These are phyloP conservation scores for Dryococelus australis DNA, from an alignment of 2,888 invertebrate species.

Conservation along the genomic window DNA sequence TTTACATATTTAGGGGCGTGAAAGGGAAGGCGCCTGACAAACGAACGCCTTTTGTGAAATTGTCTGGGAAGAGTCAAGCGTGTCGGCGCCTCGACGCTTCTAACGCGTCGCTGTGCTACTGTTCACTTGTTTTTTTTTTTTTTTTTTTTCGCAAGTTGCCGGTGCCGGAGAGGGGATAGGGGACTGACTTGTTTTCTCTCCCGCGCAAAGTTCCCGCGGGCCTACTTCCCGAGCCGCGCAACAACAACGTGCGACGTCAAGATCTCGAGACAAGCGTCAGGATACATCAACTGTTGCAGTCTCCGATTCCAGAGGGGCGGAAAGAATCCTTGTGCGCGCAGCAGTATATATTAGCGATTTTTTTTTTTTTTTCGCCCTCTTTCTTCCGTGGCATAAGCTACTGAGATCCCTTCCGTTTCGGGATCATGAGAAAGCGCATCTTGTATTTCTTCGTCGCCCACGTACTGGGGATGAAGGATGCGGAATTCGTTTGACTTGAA, in stretches of 20 bases:
- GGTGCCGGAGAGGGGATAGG: neutral
- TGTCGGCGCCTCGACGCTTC: slow-evolving; percentile 4
- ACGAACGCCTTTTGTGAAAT: slow-evolving; percentile 30
- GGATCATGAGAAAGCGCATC: too few relatives aligned
- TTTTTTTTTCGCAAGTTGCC: neutral
- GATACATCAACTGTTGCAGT: too few relatives aligned
- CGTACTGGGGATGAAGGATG: too few relatives aligned
- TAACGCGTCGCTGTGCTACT: neutral
- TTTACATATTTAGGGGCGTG: neutral
- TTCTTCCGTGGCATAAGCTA: too few relatives aligned
- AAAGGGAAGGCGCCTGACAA: slow-evolving; percentile 5
- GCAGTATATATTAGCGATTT: too few relatives aligned
- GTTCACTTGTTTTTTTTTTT: slow-evolving; percentile 3
- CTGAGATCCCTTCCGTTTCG: too few relatives aligned
- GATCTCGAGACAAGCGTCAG: neutral
- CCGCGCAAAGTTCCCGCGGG: neutral
- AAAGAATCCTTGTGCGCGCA: too few relatives aligned
- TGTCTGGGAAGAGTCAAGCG: slow-evolving; percentile 29
- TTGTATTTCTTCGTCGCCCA: too few relatives aligned
- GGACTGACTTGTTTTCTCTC: neutral
- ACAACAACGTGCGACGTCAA: neutral
- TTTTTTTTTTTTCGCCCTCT: too few relatives aligned
- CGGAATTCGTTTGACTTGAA: too few relatives aligned
- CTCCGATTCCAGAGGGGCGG: too few relatives aligned
- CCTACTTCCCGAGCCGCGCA: neutral